Evolutionary conservation across 1,140 invertebrate species (phyloP), one percentile per base, ranked within the genome.

Genomic region (Hydropsyche tenuis): DNA sequence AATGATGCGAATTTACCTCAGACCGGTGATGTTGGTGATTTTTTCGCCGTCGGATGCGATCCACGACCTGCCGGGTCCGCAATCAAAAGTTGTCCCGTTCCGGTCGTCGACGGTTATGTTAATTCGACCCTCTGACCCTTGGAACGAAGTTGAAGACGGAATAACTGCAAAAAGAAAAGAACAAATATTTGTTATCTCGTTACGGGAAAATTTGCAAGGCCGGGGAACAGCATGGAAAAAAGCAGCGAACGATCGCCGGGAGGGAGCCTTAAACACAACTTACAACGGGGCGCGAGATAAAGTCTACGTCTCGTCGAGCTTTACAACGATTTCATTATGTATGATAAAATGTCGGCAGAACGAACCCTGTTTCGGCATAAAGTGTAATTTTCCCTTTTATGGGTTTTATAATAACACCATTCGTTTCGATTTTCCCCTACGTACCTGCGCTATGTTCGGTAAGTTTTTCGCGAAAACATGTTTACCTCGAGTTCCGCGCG

Each of bases 121-220:
- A 43, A 65, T 65, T 69, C 45, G 45, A 43, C 64, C 45, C 64
- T 43, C 16, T 45, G 45, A 69, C 27, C 43, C 68, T 30, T 7
- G 51, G 18, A 20, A 71, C 37, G 22, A 62, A 42, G 72, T 56
- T 12, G 43, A 53, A 37, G 45, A 48, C 16, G 43, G 71, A 42
- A 45, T 14, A 42, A 53, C 45, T 48, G 66, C 20, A 69, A 53
- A 37, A 69, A 37, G 14, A 53, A 53, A 53, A 16, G 23, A 27
- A 53, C 20, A 51, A 51, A 53, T 68, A 60, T 56, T 56, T 53
- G 22, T 68, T 53, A 60, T 65, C 71, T 51, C 60, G 72, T 68
- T 68, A 73, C 42, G 72, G 63, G 64, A 73, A 65, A 73, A 65
- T 56, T 48, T 73, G 45, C 23, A 37, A n/a, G 63, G 30, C 14